phyloP scores from a whole-genome alignment of 2,797 vertebrate genomes.

The Anolis apletophallus region DNA sequence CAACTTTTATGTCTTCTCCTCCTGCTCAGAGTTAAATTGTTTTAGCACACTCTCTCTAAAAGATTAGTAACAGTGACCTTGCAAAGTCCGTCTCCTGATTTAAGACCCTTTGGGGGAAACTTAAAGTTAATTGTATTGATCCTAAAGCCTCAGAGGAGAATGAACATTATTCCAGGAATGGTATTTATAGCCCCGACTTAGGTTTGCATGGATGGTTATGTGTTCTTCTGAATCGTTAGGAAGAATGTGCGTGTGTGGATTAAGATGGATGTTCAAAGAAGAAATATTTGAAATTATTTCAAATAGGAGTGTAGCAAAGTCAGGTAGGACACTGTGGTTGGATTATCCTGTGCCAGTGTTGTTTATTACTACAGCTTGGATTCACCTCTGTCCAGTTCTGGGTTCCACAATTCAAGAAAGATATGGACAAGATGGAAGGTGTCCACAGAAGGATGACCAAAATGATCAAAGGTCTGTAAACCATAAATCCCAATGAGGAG shows the following conservation, averaged over 20 bases:
- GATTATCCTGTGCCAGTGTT: too few relatives aligned
- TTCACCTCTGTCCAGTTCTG: too few relatives aligned
- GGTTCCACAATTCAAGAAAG: too few relatives aligned
- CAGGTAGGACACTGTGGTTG: too few relatives aligned
- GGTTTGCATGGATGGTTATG: fast-evolving
- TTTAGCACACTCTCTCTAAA: not conserved
- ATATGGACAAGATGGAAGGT: too few relatives aligned
- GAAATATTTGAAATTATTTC: too few relatives aligned
- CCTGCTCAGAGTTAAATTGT: not conserved
- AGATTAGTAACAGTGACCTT: not conserved
- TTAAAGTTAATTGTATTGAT: not conserved
- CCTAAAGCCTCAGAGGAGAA: not conserved
- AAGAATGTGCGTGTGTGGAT: not conserved
- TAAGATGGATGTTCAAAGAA: too few relatives aligned
- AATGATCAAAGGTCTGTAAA: too few relatives aligned
- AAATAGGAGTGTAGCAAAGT: too few relatives aligned
- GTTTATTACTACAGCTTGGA: too few relatives aligned
- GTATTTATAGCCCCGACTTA: fast-evolving
- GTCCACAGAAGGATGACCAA: too few relatives aligned
- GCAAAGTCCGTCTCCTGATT: not conserved
- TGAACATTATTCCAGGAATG: not conserved
- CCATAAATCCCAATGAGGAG: too few relatives aligned
- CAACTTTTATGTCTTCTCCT: not conserved
- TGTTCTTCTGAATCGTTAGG: not conserved
- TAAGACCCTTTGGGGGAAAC: not conserved